phyloP scores from a whole-genome alignment of 2,113 vertebrate genomes.

The Rhombomys opimus region DNA sequence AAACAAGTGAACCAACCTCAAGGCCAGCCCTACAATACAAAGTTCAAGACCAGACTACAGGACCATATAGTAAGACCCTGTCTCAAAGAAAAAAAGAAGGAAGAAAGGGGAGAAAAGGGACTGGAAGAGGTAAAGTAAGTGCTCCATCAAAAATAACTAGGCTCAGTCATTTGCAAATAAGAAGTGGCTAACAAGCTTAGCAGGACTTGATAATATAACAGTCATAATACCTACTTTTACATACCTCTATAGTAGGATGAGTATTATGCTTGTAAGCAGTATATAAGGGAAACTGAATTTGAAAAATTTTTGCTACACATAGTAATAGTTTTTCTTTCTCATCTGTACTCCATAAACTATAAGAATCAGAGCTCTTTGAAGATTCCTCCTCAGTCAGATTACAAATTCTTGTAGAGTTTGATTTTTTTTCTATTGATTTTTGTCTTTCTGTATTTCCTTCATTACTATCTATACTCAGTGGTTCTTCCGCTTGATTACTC shows the following conservation, averaged over 20 bases:
- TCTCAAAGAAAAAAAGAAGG: background rate
- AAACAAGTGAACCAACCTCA: background rate
- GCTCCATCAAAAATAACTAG: background rate
- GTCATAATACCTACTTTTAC: conserved; percentile 69
- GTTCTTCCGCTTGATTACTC: conserved; percentile 91
- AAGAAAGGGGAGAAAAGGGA: background rate
- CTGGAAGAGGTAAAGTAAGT: background rate
- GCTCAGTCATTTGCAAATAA: conserved; percentile 47
- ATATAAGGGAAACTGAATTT: conserved; percentile 99
- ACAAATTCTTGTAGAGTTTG: conserved; percentile 84
- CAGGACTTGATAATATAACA: conserved; percentile 32
- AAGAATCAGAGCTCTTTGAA: conserved; percentile 89
- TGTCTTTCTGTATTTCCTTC: conserved; percentile 88
- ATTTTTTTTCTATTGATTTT: conserved; percentile 85
- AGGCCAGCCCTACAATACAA: background rate
- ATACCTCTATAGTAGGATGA: conserved; percentile 98
- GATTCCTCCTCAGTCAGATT: conserved; percentile 84
- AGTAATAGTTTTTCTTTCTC: conserved; percentile 98
- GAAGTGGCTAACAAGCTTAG: conserved; percentile 16
- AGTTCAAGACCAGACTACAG: background rate
- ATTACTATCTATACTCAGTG: conserved; percentile 93
- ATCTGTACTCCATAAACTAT: conserved; percentile 96
- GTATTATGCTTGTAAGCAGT: conserved; percentile 99
- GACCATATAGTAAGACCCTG: background rate
- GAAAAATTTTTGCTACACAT: conserved; percentile 99